These are phyloP conservation scores for Eulemur mongoz DNA, from an alignment of 2,797 vertebrate species.

Conservation along the genomic window DNA sequence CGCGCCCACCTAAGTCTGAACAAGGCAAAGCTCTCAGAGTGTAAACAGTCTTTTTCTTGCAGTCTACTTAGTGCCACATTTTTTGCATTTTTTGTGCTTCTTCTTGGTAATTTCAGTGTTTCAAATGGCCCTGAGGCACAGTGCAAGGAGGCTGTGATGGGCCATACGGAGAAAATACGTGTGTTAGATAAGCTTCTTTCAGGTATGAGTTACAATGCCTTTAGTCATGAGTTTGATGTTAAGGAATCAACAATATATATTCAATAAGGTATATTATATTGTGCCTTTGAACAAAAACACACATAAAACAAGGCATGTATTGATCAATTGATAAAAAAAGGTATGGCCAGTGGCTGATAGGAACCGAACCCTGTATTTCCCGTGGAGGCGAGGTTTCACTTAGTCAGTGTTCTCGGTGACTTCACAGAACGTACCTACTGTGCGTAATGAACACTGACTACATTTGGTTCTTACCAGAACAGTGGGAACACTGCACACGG, in stretches of 20 bases:
- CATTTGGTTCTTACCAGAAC: not conserved
- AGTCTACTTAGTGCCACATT: not conserved
- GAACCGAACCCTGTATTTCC: not conserved
- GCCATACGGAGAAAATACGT: not conserved
- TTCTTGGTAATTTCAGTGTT: not conserved
- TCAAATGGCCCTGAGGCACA: not conserved
- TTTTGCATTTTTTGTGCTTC: not conserved
- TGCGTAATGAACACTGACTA: not conserved
- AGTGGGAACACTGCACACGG: not conserved
- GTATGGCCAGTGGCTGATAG: not conserved
- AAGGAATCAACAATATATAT: not conserved
- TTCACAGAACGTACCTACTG: not conserved
- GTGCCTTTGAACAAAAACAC: not conserved
- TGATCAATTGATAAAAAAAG: not conserved
- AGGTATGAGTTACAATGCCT: not conserved
- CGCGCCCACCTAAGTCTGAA: not conserved
- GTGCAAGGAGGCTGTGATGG: not conserved
- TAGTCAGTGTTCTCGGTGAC: not conserved
- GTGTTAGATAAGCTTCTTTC: not conserved
- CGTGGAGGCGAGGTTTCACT: not conserved
- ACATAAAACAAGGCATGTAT: not conserved
- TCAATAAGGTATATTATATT: not conserved
- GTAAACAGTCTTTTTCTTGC: not conserved
- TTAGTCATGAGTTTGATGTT: not conserved
- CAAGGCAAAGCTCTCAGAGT: not conserved